phyloP scores from a whole-genome alignment of 2,113 vertebrate species.

The Ahaetulla prasina region DNA sequence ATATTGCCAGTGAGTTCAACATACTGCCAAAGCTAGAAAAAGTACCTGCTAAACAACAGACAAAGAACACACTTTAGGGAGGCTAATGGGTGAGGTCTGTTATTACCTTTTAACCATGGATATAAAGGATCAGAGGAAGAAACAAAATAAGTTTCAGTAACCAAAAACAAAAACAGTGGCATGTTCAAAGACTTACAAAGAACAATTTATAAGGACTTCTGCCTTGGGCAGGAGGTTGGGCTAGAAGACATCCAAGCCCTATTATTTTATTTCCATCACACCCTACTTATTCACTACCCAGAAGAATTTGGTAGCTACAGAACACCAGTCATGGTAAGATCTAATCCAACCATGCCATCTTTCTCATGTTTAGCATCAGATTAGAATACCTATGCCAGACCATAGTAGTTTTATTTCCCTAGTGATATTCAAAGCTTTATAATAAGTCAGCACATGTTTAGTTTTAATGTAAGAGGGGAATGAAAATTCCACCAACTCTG shows the following conservation, averaged over 20 bases:
- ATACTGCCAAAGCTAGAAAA: neutral
- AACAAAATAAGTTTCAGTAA: neutral
- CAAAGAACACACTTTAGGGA: neutral
- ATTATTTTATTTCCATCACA: neutral
- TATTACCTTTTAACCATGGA: neutral
- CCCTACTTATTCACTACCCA: neutral
- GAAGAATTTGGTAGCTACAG: neutral
- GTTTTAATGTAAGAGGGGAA: neutral
- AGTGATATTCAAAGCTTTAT: neutral
- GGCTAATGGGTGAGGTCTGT: neutral
- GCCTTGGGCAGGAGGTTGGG: neutral
- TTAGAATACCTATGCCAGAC: neutral
- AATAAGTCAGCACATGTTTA: neutral
- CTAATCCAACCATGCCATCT: neutral
- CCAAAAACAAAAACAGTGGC: neutral
- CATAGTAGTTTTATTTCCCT: neutral
- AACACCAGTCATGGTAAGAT: too few relatives aligned
- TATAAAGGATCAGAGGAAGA: neutral
- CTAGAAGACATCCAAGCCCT: neutral
- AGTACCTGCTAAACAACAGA: neutral
- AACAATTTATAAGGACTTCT: neutral
- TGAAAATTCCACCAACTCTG: constrained; percentile 41
- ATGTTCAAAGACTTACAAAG: neutral
- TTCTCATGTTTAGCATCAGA: neutral
- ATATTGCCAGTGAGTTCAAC: neutral